These are phyloP conservation scores for Doris montereyensis DNA, from an alignment of 2,888 invertebrate species.

Conservation along the genomic window DNA sequence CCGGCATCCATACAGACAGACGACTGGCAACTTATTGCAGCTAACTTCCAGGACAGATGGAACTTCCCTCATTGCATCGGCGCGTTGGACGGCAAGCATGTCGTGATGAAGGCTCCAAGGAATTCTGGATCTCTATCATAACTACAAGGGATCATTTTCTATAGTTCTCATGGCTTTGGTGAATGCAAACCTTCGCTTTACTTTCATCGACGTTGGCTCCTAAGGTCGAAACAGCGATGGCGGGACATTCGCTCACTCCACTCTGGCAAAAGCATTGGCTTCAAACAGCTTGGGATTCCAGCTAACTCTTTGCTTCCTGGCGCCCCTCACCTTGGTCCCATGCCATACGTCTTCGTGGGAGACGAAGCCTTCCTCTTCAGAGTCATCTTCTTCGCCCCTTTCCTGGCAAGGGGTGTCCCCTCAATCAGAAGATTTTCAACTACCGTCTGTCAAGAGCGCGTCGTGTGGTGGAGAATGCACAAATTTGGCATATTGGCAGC, in stretches of 20 bases:
- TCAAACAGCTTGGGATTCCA: slow-evolving; percentile 17
- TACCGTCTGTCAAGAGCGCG: slow-evolving; percentile 33
- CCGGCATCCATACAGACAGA: not conserved
- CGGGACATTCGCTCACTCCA: slow-evolving; percentile 53
- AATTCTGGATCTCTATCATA: slow-evolving; percentile 41
- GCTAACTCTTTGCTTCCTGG: slow-evolving; percentile 32
- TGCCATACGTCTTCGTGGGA: slow-evolving; percentile 50
- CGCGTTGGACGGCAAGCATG: slow-evolving; percentile 48
- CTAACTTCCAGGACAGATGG: slow-evolving; percentile 51
- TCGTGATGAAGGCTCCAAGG: slow-evolving; percentile 30
- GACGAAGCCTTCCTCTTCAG: slow-evolving; percentile 56
- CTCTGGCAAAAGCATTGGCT: slow-evolving; percentile 18
- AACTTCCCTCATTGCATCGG: too few species aligned
- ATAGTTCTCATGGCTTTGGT: slow-evolving; percentile 58
- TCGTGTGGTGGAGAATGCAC: too few species aligned
- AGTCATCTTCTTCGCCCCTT: slow-evolving; percentile 44
- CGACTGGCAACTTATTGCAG: slow-evolving; percentile 24
- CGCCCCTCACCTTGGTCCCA: slow-evolving; percentile 35
- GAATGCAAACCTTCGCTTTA: slow-evolving; percentile 70
- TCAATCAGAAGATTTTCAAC: slow-evolving; percentile 37
- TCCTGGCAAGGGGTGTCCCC: not conserved
- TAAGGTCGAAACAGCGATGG: slow-evolving; percentile 67
- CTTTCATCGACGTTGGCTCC: slow-evolving; percentile 65
- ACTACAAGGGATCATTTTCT: slow-evolving; percentile 48
- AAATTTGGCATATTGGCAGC: too few species aligned